Evolutionary conservation across 2,888 invertebrate genomes (phyloP).

Genomic region (Bugulina stolonifera): DNA sequence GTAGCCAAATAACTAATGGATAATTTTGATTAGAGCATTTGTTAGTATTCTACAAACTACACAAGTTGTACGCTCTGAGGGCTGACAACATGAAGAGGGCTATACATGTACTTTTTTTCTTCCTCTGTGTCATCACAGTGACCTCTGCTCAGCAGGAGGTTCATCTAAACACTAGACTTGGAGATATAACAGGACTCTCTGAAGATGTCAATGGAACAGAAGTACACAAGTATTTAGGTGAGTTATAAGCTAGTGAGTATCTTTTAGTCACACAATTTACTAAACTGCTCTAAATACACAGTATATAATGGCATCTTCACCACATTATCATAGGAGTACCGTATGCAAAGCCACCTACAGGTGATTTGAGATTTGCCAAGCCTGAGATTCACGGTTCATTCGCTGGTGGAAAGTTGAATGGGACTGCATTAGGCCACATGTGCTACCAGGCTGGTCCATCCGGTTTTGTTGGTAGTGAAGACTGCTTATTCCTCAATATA

Average conservation of each 20-base stretch:
- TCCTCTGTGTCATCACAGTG: too few species aligned
- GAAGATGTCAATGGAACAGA: background rate
- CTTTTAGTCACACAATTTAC: too few species aligned
- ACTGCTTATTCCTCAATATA: slow-evolving; percentile 31
- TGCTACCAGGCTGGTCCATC: background rate
- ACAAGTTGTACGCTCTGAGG: too few species aligned
- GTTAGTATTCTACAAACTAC: too few species aligned
- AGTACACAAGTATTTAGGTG: background rate
- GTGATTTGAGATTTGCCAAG: background rate
- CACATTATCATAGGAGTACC: background rate
- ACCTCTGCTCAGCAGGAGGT: too few species aligned
- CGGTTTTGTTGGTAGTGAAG: slow-evolving; percentile 26
- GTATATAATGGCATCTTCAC: too few species aligned
- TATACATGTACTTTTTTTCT: too few species aligned
- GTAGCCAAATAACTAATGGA: too few species aligned
- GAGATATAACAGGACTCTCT: background rate
- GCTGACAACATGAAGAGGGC: too few species aligned
- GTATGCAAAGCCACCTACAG: background rate
- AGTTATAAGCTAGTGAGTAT: too few species aligned
- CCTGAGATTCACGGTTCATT: background rate
- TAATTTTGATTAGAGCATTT: too few species aligned
- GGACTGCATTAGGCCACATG: background rate
- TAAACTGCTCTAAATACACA: too few species aligned
- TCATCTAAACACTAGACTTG: background rate
- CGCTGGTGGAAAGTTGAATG: background rate